These are phyloP conservation scores for Pogoniulus pusillus DNA, from an alignment of 2,797 vertebrate genomes.

Conservation along the genomic window DNA sequence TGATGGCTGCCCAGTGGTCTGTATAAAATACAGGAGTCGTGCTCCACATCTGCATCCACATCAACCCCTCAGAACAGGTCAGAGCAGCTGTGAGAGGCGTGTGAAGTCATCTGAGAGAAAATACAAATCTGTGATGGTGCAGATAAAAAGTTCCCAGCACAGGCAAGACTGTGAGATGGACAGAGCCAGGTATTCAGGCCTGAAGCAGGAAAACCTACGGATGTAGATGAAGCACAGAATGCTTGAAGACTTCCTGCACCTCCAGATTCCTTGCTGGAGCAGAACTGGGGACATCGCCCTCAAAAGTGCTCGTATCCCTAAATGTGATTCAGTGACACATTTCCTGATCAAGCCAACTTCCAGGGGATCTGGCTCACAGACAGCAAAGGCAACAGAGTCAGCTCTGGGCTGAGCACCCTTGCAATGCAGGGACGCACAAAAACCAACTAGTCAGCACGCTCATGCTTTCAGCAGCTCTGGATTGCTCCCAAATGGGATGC, in stretches of 20 bases:
- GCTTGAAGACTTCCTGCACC: conserved; percentile 48
- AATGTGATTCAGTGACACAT: conserved; percentile 26
- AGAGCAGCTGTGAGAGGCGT: conserved; percentile 51
- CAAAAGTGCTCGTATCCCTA: conserved; percentile 16
- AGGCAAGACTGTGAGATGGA: conserved; percentile 53
- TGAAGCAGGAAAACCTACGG: conserved; percentile 67
- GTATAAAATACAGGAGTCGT: not conserved
- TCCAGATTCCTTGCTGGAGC: conserved; percentile 53
- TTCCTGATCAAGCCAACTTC: conserved; percentile 59
- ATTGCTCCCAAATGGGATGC: conserved; percentile 60
- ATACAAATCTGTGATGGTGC: conserved; percentile 62
- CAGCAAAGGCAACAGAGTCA: conserved; percentile 40
- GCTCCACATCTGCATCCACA: conserved; percentile 38
- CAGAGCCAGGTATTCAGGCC: conserved; percentile 67
- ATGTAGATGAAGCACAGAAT: conserved; percentile 47
- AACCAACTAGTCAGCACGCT: conserved; percentile 43
- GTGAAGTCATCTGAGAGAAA: conserved; percentile 56
- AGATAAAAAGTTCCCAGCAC: conserved; percentile 68
- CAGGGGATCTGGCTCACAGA: conserved; percentile 62
- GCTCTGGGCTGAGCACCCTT: conserved; percentile 52
- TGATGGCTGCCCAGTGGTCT: conserved; percentile 36
- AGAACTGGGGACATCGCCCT: conserved; percentile 51
- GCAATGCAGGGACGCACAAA: conserved; percentile 41
- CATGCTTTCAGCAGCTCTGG: conserved; percentile 52
- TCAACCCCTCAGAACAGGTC: conserved; percentile 47